These are phyloP conservation scores for Kryptolebias marmoratus DNA, from an alignment of 2,113 vertebrate genomes.

Conservation along the genomic window DNA sequence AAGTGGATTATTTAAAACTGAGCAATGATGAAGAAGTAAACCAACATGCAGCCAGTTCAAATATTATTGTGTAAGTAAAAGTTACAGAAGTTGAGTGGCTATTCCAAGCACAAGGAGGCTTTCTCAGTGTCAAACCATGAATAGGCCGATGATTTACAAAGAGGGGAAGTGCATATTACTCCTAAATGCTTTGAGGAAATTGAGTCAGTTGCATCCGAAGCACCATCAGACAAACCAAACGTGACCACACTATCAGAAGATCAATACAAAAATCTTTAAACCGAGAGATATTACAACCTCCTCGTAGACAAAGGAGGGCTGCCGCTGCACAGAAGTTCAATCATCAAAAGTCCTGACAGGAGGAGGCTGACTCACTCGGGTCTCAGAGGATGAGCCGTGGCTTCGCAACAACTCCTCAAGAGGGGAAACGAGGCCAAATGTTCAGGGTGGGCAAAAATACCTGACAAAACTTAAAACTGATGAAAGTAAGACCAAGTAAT, in stretches of 20 bases:
- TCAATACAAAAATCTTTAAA: slow-evolving; percentile 5
- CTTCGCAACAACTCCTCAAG: not conserved
- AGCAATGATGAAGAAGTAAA: not conserved
- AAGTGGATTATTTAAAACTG: not conserved
- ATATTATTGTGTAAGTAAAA: too few species aligned
- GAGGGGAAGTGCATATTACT: not conserved
- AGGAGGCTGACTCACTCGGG: not conserved
- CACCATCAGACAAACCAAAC: not conserved
- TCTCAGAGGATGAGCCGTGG: not conserved
- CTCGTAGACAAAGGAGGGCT: not conserved
- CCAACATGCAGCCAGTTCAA: too few species aligned
- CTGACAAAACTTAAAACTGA: accelerated
- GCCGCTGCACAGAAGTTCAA: not conserved
- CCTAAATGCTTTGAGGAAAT: not conserved
- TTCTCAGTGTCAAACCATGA: not conserved
- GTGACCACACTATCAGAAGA: not conserved
- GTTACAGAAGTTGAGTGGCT: not conserved
- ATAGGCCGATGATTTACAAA: not conserved
- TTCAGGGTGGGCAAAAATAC: accelerated
- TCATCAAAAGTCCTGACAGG: not conserved
- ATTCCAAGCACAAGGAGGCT: not conserved
- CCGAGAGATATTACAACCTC: not conserved
- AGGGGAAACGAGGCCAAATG: not conserved
- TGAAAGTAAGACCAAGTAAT: too few species aligned
- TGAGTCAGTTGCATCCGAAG: not conserved